These are phyloP conservation scores for Scolopax rusticola DNA, from an alignment of 2,797 vertebrate genomes.

Conservation along the genomic window DNA sequence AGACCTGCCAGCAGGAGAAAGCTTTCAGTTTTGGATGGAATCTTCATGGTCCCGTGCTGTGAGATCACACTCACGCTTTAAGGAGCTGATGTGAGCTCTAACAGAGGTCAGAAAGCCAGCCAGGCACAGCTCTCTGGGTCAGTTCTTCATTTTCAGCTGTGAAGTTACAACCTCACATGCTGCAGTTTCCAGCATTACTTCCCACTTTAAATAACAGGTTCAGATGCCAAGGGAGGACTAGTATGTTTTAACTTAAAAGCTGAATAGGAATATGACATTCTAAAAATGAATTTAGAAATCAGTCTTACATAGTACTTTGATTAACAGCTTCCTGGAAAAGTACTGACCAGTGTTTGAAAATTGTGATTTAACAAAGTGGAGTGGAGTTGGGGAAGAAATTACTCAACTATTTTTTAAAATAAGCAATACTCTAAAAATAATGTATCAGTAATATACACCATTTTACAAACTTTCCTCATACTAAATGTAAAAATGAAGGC, in stretches of 20 bases:
- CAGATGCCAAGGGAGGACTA: background rate
- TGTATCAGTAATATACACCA: too few relatives aligned
- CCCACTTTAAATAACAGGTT: background rate
- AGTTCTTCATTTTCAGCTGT: background rate
- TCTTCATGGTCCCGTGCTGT: background rate
- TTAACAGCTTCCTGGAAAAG: background rate
- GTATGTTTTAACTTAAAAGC: background rate
- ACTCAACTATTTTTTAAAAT: background rate
- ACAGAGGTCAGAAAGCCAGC: background rate
- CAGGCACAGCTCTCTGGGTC: background rate
- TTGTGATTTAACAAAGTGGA: background rate
- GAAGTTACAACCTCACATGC: background rate
- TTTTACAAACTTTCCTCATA: background rate
- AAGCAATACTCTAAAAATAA: background rate
- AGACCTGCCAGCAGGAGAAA: background rate
- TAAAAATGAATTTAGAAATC: background rate
- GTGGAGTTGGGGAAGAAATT: background rate
- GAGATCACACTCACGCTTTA: background rate
- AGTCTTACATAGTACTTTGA: background rate
- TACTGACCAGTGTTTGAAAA: background rate
- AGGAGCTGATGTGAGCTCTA: background rate
- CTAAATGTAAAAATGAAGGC: background rate
- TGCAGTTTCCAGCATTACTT: background rate
- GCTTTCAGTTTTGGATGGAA: background rate
- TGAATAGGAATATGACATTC: background rate